Evolutionary conservation across 2,113 vertebrate species (phyloP), one percentile per base, ranked within the genome.

Genomic region (Pica pica): DNA sequence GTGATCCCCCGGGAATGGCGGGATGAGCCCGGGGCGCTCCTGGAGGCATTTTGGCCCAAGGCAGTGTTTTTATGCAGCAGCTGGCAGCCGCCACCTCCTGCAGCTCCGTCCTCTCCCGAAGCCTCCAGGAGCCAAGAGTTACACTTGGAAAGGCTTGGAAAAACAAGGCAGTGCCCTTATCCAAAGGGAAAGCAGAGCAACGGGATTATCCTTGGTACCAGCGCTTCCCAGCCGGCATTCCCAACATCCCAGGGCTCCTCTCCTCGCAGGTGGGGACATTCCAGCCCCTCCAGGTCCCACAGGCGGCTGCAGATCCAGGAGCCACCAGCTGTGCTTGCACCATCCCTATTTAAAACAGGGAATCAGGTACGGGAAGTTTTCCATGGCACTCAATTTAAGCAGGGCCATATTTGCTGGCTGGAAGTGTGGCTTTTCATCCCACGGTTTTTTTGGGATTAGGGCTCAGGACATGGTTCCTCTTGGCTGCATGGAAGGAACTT

Each of bases 21-120:
- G 47, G 24, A 85, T 85, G 55, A 59, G 90, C 76, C 68, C 5
- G 60, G 11, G 60, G 13, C 0, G 3, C 84, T 76, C 83, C 94
- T 85, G 27, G 13, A 53, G 88, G 83, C 70, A 71, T 9, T 74
- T 35, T n/a, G 82, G 94, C 70, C 57, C 26, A 19, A 85, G 28
- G 90, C 73, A 16, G 69, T 2, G 84, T 11, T 95, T 92, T 92
- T 11, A 80, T 20, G 60, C 46, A 85, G 90, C 47, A 96, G 69
- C 94, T 94, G 96, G 94, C 94, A 94, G 89, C 79, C 71, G 18
- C 39, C 86, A 33, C 76, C 95, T 88, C 60, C 35, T 4, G 52
- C 87, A 80, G 91, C 85, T 73, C 92, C 75, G 33, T 69, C 46
- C 79, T 83, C 71, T 89, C 90, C 80, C 41, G 6, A 41, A 82